Evolutionary conservation across 2,797 vertebrate genomes (phyloP), one percentile per base, ranked within the genome.

Genomic region (Echeneis naucrates): DNA sequence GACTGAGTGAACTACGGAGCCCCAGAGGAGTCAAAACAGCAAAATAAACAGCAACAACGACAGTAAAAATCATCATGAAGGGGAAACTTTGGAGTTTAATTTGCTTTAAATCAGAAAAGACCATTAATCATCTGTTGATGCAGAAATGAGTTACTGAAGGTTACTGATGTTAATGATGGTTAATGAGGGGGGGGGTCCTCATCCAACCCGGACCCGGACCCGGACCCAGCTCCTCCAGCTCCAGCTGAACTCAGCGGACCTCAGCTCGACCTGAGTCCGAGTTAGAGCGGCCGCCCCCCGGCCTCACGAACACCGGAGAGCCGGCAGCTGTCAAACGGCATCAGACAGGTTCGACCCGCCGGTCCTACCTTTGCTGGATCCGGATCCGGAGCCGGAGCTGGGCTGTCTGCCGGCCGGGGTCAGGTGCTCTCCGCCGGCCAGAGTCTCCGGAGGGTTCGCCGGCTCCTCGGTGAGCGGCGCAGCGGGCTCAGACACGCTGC

Each of bases 401-500:
- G 93, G 92, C 88, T 90, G 94, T 65, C 93, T 92, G 86, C 90
- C 92, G 72, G 78, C 87, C 59, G 93, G 77, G 68, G 92, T 85
- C 70, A 86, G 89, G 30, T 66, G 91, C 72, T 91, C 91, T 59
- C 71, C 93, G 79, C 87, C 88, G 85, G 94, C 91, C 84, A 84
- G 89, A 71, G 88, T 83, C 86, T 95, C 92, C 38, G 38, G 14
- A 89, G 76, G 88, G 85, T 87, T 89, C 89, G 78, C 84, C 91
- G 93, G 89, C 77, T 92, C 86, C 84, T 93, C 95, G 84, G 88
- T 82, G 87, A 89, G 87, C 78, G 91, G 89, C 70, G 91, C 80
- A 68, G 88, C 93, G 88, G 93, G 90, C 78, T 94, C 93, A 68
- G 93, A 91, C 87, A 85, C 86, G 84, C 93, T 94, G 89, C 91